phyloP scores from a whole-genome alignment of 2,797 vertebrate genomes.

The Aldrovandia affinis region DNA sequence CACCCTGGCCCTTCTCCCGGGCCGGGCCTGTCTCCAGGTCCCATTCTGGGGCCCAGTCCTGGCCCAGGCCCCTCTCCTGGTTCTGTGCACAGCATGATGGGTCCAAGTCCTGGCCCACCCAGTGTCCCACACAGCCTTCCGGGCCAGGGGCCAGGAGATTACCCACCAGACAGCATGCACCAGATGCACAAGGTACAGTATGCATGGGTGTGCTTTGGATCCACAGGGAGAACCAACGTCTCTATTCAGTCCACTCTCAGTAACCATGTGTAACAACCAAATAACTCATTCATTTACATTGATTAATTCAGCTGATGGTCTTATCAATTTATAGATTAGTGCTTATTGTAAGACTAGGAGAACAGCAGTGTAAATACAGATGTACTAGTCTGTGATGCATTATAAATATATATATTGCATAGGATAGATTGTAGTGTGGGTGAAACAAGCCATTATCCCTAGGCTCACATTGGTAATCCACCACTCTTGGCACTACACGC shows the following conservation, averaged over 20 bases:
- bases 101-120: slow-evolving; percentile 93
- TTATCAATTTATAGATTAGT: not conserved
- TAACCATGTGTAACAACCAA: not conserved
- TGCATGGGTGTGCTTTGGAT: not conserved
- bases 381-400: not conserved
- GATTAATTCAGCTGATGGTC: not conserved
- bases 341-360: not conserved
- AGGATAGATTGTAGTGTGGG: not conserved
- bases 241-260: not conserved
- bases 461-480: not conserved
- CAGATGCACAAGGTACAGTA: slow-evolving; percentile 89
- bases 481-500: not conserved
- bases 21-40: slow-evolving; percentile 91
- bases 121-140: slow-evolving; percentile 86
- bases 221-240: not conserved
- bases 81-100: slow-evolving; percentile 98
- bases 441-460: not conserved
- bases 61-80: slow-evolving; percentile 95
- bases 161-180: slow-evolving; percentile 88
- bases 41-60: slow-evolving; percentile 93
- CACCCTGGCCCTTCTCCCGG: slow-evolving; percentile 95
- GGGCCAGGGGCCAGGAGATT: slow-evolving; percentile 84
- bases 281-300: not conserved
- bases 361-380: not conserved
- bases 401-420: too few species aligned